phyloP scores from a whole-genome alignment of 2,888 invertebrate species.

The Poecilobothrus nobilitatus region DNA sequence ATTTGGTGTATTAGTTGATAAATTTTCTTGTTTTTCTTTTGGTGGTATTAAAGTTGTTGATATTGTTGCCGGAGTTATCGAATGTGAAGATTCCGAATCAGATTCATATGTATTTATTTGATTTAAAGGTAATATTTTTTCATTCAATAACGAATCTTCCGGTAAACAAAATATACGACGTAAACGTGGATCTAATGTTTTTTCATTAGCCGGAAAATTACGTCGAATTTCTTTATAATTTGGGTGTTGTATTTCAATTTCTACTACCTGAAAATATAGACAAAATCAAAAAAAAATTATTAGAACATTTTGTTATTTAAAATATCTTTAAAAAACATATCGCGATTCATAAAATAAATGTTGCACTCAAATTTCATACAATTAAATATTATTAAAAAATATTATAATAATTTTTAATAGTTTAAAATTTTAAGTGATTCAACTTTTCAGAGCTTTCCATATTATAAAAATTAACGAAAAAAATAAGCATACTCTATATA shows the following conservation, averaged over 20 bases:
- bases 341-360: not conserved
- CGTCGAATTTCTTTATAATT: conserved; percentile 67
- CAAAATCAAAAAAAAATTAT: not conserved
- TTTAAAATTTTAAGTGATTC: no score
- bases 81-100: conserved; percentile 8
- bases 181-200: conserved; percentile 65
- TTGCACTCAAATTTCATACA: no score
- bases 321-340: conserved; percentile 16
- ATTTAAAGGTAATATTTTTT: conserved; percentile 24
- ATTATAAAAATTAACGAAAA: conserved; percentile 18
- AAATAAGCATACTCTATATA: conserved; percentile 51
- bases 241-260: conserved; percentile 60
- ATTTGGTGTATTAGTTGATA: not conserved
- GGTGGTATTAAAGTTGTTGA: not conserved
- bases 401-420: no score
- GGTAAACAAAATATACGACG: conserved; percentile 58
- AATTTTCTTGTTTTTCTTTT: not conserved
- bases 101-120: not conserved
- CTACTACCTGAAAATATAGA: conserved; percentile 31
- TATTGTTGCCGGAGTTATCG: no score
- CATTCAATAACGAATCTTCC: conserved; percentile 32
- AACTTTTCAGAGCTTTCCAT: no score
- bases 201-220: conserved; percentile 58
- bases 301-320: conserved; percentile 7
- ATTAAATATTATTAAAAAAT: no score